A percentile compares a stretch with the other conserved stretches of the same genome.
These are phyloP conservation scores for Meriones psammophilus DNA, from an alignment of 2,797 vertebrate species.

Conservation along the genomic window DNA sequence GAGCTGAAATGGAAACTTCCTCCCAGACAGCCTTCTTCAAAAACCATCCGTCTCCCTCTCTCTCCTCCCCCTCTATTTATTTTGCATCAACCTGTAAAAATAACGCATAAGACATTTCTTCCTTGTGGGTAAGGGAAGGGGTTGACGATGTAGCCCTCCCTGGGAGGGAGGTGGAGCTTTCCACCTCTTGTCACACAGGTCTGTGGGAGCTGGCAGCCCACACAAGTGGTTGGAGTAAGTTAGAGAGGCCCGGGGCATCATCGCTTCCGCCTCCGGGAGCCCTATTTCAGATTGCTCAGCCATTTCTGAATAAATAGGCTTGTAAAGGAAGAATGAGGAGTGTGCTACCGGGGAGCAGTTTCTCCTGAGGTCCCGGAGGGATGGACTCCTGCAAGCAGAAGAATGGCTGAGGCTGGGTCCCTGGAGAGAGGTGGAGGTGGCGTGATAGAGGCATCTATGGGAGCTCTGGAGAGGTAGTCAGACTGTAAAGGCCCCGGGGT, in stretches of 20 bases:
- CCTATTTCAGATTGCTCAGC: conserved; percentile 51
- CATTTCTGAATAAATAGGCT: conserved; percentile 75
- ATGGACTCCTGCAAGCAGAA: conserved; percentile 69
- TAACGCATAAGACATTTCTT: conserved; percentile 76
- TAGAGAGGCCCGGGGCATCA: conserved; percentile 80
- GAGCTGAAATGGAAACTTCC: not conserved
- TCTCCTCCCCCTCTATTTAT: conserved; percentile 77
- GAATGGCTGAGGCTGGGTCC: not conserved
- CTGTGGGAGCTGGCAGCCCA: conserved; percentile 40
- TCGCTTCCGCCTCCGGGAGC: conserved; percentile 65
- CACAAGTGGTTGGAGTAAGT: conserved; percentile 77
- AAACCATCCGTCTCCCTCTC: conserved; percentile 65
- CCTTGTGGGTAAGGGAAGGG: not conserved
- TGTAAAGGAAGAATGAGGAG: conserved; percentile 65
- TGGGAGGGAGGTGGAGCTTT: conserved; percentile 72
- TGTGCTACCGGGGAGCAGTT: conserved; percentile 40
- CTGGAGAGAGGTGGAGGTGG: not conserved
- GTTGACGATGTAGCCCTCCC: conserved; percentile 65
- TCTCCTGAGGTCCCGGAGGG: conserved; percentile 78
- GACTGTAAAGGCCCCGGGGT: not conserved
- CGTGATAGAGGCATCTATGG: not conserved
- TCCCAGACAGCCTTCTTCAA: conserved; percentile 12
- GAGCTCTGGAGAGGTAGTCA: not conserved
- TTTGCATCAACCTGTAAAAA: conserved; percentile 84
- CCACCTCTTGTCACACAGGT: conserved; percentile 63